Evolutionary conservation across 2,113 vertebrate genomes (phyloP), one percentile per base, ranked within the genome.

Genomic region (Thunnus thynnus): DNA sequence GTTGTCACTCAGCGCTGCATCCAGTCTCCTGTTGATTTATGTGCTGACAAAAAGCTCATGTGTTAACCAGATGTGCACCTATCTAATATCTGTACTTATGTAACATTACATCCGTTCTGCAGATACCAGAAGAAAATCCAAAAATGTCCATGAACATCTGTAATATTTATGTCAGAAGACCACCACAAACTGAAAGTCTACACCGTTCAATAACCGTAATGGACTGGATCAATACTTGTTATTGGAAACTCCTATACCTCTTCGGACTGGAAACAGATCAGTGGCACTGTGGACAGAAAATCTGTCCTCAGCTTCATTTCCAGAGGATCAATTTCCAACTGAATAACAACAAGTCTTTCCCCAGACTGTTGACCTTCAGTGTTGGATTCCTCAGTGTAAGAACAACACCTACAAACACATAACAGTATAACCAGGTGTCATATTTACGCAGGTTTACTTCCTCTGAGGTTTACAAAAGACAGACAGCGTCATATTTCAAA

Each of bases 171-270:
- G 47, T 63, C 30, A 72, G 55, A 72, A 30, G 61, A 64, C 57
- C 32, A 64, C 57, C 32, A 69, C 20, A 69, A 76, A 52, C 71
- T 58, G 58, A 52, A 80, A 52, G 57, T 18, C 79, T 57, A 20
- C 81, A 48, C 70, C 6, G n/a, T 76, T 78, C 60, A 80, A 52
- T 77, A 82, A 75, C 72, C 50, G 62, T 72, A 84, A 88, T 73
- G 69, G 64, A 74, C 25, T 46, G 57, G 77, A 76, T 88, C 83
- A 63, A 78, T 82, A 79, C 50, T 25, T 75, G 72, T 74, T 79
- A 83, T 79, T 72, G 84, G 87, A 87, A 67, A 76, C 77, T 46
- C 66, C 32, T 4, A 57, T 32, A 48, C 41, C 67, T 85, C 68
- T 48, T 52, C 62, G 72, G 71, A 72, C 32, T 75, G 68, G 22